These are phyloP conservation scores for Lamprotornis superbus DNA, from an alignment of 2,113 vertebrate genomes.

Conservation along the genomic window DNA sequence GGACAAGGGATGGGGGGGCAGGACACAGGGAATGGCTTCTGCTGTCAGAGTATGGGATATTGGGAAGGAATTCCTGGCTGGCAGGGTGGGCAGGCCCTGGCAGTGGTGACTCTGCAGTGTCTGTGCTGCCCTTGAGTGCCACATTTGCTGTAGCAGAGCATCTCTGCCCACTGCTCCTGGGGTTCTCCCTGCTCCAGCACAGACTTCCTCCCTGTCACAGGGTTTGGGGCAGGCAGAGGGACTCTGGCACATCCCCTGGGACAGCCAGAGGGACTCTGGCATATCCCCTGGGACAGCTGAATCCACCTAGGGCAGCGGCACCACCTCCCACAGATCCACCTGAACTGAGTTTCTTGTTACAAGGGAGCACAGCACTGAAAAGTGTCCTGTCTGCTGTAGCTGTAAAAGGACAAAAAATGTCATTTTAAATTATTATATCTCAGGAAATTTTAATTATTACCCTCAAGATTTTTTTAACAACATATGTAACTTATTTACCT, in stretches of 20 bases:
- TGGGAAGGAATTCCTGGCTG: neutral
- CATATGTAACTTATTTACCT: neutral
- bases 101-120: neutral
- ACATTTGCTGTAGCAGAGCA: rapidly evolving
- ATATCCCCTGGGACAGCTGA: neutral
- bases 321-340: neutral
- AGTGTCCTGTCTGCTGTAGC: neutral
- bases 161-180: rapidly evolving
- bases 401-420: neutral
- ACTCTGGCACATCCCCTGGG: neutral
- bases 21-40: neutral
- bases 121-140: neutral
- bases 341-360: neutral
- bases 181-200: neutral
- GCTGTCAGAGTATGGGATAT: no score
- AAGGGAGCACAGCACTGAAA: neutral
- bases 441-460: neutral
- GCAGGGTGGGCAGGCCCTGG: rapidly evolving
- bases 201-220: neutral
- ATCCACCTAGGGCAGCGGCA: rapidly evolving
- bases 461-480: slow-evolving; percentile 30
- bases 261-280: neutral
- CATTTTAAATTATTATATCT: slow-evolving; percentile 21
- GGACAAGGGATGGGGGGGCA: neutral
- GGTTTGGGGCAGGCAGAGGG: neutral